Percentiles rank a stretch among this genome's conserved stretches.
Conservation (phyloP, 2,888 invertebrate genomes). For the Ellobium chinense region DNA sequence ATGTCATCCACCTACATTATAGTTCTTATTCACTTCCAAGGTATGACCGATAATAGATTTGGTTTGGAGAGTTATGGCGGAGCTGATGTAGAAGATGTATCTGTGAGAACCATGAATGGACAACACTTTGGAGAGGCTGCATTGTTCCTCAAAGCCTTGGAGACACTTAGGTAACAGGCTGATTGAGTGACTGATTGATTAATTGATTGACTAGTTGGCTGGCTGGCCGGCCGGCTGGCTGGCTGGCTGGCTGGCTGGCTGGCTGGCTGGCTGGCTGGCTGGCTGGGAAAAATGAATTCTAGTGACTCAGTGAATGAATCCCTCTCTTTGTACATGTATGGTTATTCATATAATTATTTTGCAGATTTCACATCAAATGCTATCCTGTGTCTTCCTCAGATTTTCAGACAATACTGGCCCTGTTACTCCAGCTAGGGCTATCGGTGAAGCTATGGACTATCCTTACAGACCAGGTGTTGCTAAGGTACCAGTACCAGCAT, state of each 20-base stretch:
- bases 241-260: neutral
- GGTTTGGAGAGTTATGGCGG: slow-evolving; percentile 88
- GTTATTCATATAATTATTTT: neutral
- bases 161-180: slow-evolving; percentile 55
- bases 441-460: slow-evolving; percentile 84
- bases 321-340: too few relatives aligned
- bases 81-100: slow-evolving; percentile 83
- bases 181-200: neutral
- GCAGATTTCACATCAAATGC: neutral
- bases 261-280: neutral
- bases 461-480: slow-evolving; percentile 91
- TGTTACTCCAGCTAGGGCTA: slow-evolving; percentile 64
- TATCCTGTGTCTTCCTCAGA: slow-evolving; percentile 15
- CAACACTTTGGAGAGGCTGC: slow-evolving; percentile 66
- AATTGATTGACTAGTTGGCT: neutral
- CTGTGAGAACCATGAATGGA: slow-evolving; percentile 83
- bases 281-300: neutral
- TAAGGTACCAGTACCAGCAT: too few relatives aligned
- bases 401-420: neutral
- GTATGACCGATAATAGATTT: slow-evolving; percentile 83
- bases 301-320: neutral
- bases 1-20: too few relatives aligned
- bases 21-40: too few relatives aligned
- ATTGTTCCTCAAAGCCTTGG: slow-evolving; percentile 64
- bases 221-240: neutral